phyloP scores from a whole-genome alignment of 2,113 vertebrate species.

The Callospermophilus lateralis region DNA sequence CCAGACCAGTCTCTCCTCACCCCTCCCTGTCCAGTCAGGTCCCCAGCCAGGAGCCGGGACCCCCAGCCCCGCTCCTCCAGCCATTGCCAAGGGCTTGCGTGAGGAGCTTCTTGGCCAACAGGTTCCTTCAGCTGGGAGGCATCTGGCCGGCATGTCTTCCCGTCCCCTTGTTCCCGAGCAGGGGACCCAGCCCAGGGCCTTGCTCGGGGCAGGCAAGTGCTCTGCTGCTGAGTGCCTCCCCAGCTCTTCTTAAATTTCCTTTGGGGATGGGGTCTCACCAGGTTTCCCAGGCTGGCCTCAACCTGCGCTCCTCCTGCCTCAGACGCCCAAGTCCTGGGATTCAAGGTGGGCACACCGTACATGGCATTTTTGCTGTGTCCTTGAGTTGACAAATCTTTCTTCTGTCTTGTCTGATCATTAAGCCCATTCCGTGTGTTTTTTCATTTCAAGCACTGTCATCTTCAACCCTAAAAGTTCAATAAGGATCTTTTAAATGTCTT shows the following conservation, averaged over 20 bases:
- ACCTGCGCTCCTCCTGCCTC: too few species aligned
- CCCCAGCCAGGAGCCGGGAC: background rate
- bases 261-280: too few species aligned
- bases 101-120: background rate
- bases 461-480: slow-evolving; percentile 15
- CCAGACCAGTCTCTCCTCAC: background rate
- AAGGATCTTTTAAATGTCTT: background rate
- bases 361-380: background rate
- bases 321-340: too few species aligned
- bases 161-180: background rate
- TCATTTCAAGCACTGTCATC: background rate
- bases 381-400: background rate
- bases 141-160: background rate
- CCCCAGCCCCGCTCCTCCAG: background rate
- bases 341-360: too few species aligned
- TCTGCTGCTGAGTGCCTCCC: background rate
- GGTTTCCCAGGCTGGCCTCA: too few species aligned
- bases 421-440: background rate
- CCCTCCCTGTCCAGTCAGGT: too few species aligned
- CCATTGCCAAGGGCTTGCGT: background rate
- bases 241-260: too few species aligned
- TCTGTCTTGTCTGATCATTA: background rate
- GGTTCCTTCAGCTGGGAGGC: background rate
- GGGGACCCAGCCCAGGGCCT: background rate
- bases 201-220: background rate